phyloP scores from a whole-genome alignment of 1,140 invertebrate species.

The Druon quercuslanigerum region DNA sequence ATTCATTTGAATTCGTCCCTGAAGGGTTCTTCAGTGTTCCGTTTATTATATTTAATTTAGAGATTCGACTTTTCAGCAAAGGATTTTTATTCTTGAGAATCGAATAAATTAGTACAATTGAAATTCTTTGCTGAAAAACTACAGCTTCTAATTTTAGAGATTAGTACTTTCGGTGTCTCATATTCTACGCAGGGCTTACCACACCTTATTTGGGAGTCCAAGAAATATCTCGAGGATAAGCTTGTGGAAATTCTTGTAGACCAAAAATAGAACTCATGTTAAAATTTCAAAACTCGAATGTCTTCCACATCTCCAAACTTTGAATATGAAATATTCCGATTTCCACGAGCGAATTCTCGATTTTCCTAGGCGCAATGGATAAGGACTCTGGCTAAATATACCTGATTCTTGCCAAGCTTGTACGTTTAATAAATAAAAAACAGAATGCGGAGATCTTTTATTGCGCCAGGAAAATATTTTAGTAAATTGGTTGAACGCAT shows the following conservation, averaged over 20 bases:
- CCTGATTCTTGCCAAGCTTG: not conserved
- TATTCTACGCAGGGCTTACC: conserved; percentile 21
- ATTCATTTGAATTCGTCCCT: not conserved
- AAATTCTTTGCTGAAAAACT: conserved; percentile 6
- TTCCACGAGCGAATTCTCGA: not conserved
- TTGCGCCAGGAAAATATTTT: conserved; percentile 1
- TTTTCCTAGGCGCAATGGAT: conserved; percentile 1
- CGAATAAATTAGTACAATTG: not conserved
- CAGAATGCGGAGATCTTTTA: not conserved
- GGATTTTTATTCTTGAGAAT: not conserved
- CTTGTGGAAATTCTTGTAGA: not conserved
- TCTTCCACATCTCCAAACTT: no score
- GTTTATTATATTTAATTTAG: conserved; percentile 21
- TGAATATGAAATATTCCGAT: not conserved
- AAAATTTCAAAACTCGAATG: no score
- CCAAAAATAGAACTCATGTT: no score
- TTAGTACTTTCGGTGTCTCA: conserved; percentile 25
- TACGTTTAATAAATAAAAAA: not conserved
- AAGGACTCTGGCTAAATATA: not conserved
- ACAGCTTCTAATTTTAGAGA: conserved; percentile 14
- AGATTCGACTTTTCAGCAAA: not conserved
- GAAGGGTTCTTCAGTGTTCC: not conserved
- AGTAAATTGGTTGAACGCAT: conserved; percentile 37
- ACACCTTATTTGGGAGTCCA: conserved; percentile 15
- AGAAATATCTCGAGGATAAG: not conserved